A percentile compares a stretch with the other conserved stretches of the same genome.
Conservation (phyloP, 1,140 invertebrate genomes). For the Heliothis subflexa region DNA sequence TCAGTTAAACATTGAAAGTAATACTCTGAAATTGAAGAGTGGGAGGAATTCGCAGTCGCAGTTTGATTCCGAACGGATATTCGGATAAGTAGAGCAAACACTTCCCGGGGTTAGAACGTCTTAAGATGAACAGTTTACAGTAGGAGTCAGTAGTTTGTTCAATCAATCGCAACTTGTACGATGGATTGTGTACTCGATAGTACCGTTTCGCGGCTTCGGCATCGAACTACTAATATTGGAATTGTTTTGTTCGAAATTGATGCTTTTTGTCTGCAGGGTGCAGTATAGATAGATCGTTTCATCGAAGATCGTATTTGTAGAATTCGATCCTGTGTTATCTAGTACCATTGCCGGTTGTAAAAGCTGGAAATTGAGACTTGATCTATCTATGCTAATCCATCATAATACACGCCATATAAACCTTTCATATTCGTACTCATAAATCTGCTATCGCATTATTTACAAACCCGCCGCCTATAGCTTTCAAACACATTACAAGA, state of each 20-base stretch:
- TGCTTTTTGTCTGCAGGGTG: conserved; percentile 26
- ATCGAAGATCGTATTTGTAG: too few species aligned
- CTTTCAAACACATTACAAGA: not conserved
- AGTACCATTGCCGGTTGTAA: not conserved
- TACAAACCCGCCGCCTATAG: not conserved
- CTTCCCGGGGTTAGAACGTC: conserved; percentile 43
- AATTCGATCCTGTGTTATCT: too few species aligned
- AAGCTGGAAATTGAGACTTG: not conserved
- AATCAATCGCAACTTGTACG: conserved; percentile 47
- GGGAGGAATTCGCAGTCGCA: conserved; percentile 27
- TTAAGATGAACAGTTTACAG: conserved; percentile 47
- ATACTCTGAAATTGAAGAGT: conserved; percentile 12
- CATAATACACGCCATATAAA: too few species aligned
- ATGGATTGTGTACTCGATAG: conserved; percentile 44
- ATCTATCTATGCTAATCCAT: too few species aligned
- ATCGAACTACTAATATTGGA: conserved; percentile 34
- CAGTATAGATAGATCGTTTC: conserved; percentile 2
- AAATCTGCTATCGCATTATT: not conserved
- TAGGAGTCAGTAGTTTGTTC: conserved; percentile 50
- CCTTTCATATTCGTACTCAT: not conserved
- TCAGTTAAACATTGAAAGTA: not conserved
- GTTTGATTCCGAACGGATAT: conserved; percentile 49
- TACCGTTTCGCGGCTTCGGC: conserved; percentile 40
- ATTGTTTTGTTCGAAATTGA: conserved; percentile 44
- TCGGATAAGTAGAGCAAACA: conserved; percentile 52